A percentile compares a stretch with the other conserved stretches of the same genome.
Evolutionary conservation across 2,888 invertebrate species (phyloP).

Genomic region (Lumbricus terrestris): DNA sequence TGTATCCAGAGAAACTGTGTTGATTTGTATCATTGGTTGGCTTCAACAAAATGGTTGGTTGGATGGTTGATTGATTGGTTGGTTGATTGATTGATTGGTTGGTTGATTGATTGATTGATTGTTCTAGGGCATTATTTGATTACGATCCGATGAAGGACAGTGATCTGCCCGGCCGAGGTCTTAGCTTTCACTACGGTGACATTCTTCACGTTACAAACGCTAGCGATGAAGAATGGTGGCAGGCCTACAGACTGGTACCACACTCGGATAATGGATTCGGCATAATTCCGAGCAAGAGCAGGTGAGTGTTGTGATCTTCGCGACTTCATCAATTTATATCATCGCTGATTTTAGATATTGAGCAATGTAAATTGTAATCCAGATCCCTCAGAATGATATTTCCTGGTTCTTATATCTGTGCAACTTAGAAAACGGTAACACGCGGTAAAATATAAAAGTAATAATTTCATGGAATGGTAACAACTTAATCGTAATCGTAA

Average conservation of each 20-base stretch:
- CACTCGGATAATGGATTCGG: conserved; percentile 78
- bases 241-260: conserved; percentile 67
- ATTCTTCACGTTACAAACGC: conserved; percentile 98
- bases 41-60: too few species aligned
- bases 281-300: conserved; percentile 85
- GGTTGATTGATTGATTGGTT: too few species aligned
- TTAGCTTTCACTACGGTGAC: conserved; percentile 95
- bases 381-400: too few species aligned
- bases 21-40: too few species aligned
- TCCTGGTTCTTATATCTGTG: too few species aligned
- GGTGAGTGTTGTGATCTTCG: conserved; percentile 45
- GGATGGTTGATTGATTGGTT: too few species aligned
- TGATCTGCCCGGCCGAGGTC: conserved; percentile 89
- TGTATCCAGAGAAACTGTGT: too few species aligned
- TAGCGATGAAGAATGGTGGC: conserved; percentile 99
- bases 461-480: too few species aligned
- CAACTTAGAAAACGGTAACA: too few species aligned
- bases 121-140: conserved; percentile 88
- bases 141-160: conserved; percentile 97
- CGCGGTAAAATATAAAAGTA: too few species aligned
- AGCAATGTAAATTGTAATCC: not conserved
- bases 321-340: not conserved
- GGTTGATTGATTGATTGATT: not conserved
- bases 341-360: not conserved
- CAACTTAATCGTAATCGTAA: too few species aligned